These are phyloP conservation scores for Meloe dianella DNA, from an alignment of 2,888 invertebrate species.

Conservation along the genomic window DNA sequence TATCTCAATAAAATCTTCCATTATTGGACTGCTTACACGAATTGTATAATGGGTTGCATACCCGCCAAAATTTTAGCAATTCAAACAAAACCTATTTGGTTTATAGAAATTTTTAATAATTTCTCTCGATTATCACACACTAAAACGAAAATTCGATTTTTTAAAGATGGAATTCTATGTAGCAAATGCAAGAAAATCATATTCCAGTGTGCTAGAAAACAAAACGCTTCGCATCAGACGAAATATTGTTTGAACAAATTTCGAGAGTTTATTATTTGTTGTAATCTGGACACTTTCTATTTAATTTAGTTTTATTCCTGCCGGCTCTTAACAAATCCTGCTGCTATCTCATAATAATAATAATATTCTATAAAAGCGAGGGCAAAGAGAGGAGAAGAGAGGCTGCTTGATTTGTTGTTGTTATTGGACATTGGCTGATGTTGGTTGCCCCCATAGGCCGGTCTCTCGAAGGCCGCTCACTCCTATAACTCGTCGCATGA, in stretches of 20 bases:
- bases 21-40: background rate
- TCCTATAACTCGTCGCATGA: conserved; percentile 47
- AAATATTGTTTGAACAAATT: background rate
- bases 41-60: conserved; percentile 10
- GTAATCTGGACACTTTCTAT: conserved; percentile 46
- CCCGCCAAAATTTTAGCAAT: too few relatives aligned
- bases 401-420: background rate
- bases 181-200: too few relatives aligned
- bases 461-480: conserved; percentile 51
- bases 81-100: too few relatives aligned
- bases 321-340: conserved; percentile 22
- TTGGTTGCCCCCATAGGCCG: conserved; percentile 38
- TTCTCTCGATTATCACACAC: background rate
- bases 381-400: conserved; percentile 6
- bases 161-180: too few relatives aligned
- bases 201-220: background rate
- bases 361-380: background rate
- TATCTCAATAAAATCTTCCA: too few relatives aligned
- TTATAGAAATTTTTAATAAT: too few relatives aligned
- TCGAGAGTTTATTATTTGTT: conserved; percentile 12
- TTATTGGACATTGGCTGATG: conserved; percentile 13
- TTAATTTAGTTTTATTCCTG: conserved; percentile 46
- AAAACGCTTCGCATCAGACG: background rate
- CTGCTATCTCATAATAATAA: conserved; percentile 17
- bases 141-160: too few relatives aligned